These are phyloP conservation scores for Scaptomyza montana DNA, from an alignment of 1,140 invertebrate species.

Conservation along the genomic window DNA sequence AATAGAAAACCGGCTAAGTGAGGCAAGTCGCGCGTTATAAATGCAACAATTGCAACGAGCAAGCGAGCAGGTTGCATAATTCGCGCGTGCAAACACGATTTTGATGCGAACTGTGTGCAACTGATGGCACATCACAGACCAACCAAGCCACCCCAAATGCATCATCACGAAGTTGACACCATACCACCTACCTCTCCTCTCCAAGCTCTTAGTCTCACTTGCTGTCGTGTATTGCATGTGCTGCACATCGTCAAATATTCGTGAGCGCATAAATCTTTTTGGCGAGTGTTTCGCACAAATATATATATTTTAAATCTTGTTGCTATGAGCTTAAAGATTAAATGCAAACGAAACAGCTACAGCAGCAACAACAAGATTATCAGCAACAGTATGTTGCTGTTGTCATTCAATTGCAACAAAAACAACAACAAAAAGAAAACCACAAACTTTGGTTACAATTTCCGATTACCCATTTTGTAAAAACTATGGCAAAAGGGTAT, in stretches of 20 bases:
- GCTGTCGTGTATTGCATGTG: slow-evolving; percentile 34
- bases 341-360: slow-evolving; percentile 28
- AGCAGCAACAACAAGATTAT: slow-evolving; percentile 4
- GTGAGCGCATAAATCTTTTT: slow-evolving; percentile 53
- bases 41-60: slow-evolving; percentile 31
- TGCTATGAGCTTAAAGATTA: slow-evolving; percentile 43
- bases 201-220: not conserved
- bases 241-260: slow-evolving; percentile 50
- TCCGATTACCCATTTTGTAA: slow-evolving; percentile 18
- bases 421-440: slow-evolving; percentile 1
- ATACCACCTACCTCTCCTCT: not conserved
- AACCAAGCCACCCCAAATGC: slow-evolving; percentile 21
- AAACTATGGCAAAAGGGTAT: not conserved
- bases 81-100: slow-evolving; percentile 43
- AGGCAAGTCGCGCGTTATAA: slow-evolving; percentile 15
- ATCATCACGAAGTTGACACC: slow-evolving; percentile 31
- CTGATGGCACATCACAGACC: not conserved
- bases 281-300: slow-evolving; percentile 37
- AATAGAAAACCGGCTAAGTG: slow-evolving; percentile 26
- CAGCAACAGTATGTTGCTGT: slow-evolving; percentile 22
- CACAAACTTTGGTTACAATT: slow-evolving; percentile 32
- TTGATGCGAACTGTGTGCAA: slow-evolving; percentile 8
- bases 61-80: slow-evolving; percentile 37
- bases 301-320: slow-evolving; percentile 51
- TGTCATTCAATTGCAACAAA: slow-evolving; percentile 32